A percentile compares a stretch with the other conserved stretches of the same genome.
phyloP scores from a whole-genome alignment of 2,888 invertebrate species.

The Diloba caeruleocephala region DNA sequence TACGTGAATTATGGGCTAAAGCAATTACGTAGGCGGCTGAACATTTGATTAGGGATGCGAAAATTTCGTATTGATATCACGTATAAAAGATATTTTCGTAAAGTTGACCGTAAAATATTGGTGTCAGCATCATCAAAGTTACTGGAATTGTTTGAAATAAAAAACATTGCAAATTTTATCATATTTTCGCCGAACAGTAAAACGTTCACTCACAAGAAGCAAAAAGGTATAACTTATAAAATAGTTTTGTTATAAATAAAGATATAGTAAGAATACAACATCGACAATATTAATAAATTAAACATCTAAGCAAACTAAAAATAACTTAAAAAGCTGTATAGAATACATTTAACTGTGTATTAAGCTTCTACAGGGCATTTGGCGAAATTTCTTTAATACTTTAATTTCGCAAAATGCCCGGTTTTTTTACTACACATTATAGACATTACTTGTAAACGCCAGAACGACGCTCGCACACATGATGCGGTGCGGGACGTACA shows the following conservation, averaged over 20 bases:
- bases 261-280: constrained; percentile 58
- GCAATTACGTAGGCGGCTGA: constrained; percentile 14
- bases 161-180: no score
- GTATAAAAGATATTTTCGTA: no score
- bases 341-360: constrained; percentile 56
- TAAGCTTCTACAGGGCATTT: constrained; percentile 61
- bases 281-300: constrained; percentile 59
- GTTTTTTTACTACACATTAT: constrained; percentile 59
- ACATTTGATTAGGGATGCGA: neutral
- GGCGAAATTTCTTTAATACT: constrained; percentile 40
- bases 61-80: neutral
- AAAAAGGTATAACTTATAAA: constrained; percentile 37
- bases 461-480: constrained; percentile 63
- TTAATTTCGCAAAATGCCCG: constrained; percentile 56
- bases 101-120: no score
- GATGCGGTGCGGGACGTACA: constrained; percentile 61
- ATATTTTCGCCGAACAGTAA: constrained; percentile 6
- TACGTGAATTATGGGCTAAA: constrained; percentile 17
- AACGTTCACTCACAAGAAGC: constrained; percentile 30
- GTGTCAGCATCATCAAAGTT: neutral
- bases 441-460: constrained; percentile 52
- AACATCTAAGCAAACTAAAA: constrained; percentile 64
- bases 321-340: constrained; percentile 63
- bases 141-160: neutral
- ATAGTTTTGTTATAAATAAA: constrained; percentile 33